phyloP scores from a whole-genome alignment of 1,140 invertebrate species.

The Glomeris maerens region DNA sequence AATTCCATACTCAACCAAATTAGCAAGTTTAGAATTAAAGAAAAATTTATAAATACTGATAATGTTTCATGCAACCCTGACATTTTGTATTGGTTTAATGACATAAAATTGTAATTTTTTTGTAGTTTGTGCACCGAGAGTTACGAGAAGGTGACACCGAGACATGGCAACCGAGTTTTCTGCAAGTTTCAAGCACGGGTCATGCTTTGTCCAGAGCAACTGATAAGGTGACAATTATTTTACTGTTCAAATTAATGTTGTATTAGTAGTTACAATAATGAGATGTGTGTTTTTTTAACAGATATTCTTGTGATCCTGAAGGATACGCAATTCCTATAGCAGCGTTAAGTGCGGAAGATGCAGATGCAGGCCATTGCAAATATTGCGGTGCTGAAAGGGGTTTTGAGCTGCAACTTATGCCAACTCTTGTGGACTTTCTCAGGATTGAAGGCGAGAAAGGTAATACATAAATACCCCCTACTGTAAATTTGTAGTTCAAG shows the following conservation, averaged over 20 bases:
- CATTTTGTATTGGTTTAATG: conserved; percentile 1
- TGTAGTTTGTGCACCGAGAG: conserved; percentile 35
- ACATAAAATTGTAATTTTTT: not conserved
- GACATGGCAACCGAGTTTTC: conserved; percentile 65
- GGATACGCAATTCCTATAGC: conserved; percentile 37
- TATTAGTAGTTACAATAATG: not conserved
- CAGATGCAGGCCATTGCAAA: conserved; percentile 37
- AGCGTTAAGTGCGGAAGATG: conserved; percentile 39
- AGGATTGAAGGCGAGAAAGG: conserved; percentile 34
- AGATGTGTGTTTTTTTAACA: conserved; percentile 22
- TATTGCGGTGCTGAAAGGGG: conserved; percentile 53
- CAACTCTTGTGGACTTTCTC: conserved; percentile 56
- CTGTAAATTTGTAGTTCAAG: no score
- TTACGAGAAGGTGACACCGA: conserved; percentile 60
- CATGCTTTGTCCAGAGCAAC: conserved; percentile 59
- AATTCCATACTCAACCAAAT: no score
- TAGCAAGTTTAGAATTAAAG: not conserved
- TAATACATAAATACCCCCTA: no score
- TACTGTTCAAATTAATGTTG: not conserved
- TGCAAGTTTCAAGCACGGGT: conserved; percentile 59
- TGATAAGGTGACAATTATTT: conserved; percentile 46
- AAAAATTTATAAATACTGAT: not conserved
- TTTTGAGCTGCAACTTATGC: conserved; percentile 67
- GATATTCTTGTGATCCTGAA: conserved; percentile 47
- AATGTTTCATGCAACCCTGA: not conserved